phyloP scores from a whole-genome alignment of 2,888 invertebrate genomes.

The Rosalia funebris region DNA sequence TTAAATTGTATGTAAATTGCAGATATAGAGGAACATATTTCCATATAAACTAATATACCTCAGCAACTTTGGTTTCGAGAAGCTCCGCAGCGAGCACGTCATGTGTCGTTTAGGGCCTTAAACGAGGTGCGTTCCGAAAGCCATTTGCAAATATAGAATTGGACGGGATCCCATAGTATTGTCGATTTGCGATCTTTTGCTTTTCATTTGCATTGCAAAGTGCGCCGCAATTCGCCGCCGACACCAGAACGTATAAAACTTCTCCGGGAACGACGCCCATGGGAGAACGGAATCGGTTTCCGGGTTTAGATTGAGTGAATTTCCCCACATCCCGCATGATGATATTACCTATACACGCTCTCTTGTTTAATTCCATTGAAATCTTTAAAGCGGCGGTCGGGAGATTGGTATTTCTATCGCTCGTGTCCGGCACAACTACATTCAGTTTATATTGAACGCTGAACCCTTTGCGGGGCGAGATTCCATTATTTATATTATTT shows the following conservation, averaged over 20 bases:
- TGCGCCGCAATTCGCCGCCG: slow-evolving; percentile 61
- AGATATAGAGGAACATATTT: slow-evolving; percentile 20
- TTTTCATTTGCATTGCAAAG: slow-evolving; percentile 65
- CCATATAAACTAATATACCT: slow-evolving; percentile 25
- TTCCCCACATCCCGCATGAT: slow-evolving; percentile 61
- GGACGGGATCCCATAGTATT: slow-evolving; percentile 61
- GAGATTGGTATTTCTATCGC: slow-evolving; percentile 57
- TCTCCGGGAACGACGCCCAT: slow-evolving; percentile 61
- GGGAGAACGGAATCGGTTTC: slow-evolving; percentile 63
- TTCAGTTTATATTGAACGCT: slow-evolving; percentile 13
- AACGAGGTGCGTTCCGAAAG: slow-evolving; percentile 53
- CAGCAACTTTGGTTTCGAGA: slow-evolving; percentile 19
- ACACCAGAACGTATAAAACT: slow-evolving; percentile 61
- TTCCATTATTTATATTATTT: no score
- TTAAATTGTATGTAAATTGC: slow-evolving; percentile 26
- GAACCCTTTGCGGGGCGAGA: slow-evolving; percentile 1
- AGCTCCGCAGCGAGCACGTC: slow-evolving; percentile 11
- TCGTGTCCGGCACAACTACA: slow-evolving; percentile 31
- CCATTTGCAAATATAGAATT: slow-evolving; percentile 61
- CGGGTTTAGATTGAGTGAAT: slow-evolving; percentile 65
- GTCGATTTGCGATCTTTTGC: slow-evolving; percentile 65
- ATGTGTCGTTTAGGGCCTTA: slow-evolving; percentile 38
- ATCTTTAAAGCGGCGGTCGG: slow-evolving; percentile 58
- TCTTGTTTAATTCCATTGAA: slow-evolving; percentile 62
- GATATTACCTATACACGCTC: slow-evolving; percentile 61